phyloP scores from a whole-genome alignment of 2,888 invertebrate genomes.

The Parascotia fuliginaria region DNA sequence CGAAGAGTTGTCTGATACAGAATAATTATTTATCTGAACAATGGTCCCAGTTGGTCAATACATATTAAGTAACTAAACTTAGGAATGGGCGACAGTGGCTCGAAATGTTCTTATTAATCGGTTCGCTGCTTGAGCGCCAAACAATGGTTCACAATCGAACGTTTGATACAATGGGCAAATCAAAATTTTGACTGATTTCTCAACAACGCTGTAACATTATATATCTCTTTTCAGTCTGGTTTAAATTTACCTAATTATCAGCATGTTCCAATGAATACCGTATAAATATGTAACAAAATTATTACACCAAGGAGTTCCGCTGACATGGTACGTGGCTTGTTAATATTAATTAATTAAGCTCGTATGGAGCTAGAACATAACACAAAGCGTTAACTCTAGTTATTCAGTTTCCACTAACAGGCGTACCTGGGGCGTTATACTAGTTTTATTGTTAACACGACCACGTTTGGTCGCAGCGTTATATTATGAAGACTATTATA shows the following conservation, averaged over 20 bases:
- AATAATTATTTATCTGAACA: constrained; percentile 23
- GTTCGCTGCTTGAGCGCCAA: constrained; percentile 16
- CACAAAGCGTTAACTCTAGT: constrained; percentile 53
- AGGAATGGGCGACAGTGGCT: constrained; percentile 25
- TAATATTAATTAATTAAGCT: constrained; percentile 76
- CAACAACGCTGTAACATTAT: constrained; percentile 22
- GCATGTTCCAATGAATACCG: constrained; percentile 44
- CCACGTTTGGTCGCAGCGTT: constrained; percentile 26
- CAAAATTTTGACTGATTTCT: constrained; percentile 29
- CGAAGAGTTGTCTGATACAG: constrained; percentile 18
- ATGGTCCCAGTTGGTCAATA: constrained; percentile 23
- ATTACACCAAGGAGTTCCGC: constrained; percentile 63
- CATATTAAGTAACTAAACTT: constrained; percentile 34
- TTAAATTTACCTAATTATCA: constrained; percentile 44
- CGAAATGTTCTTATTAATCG: constrained; percentile 29
- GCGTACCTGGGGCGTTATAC: constrained; percentile 37
- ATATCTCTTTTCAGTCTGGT: constrained; percentile 25
- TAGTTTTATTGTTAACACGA: constrained; percentile 42
- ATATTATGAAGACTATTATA: constrained; percentile 19
- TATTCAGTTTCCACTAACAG: constrained; percentile 47
- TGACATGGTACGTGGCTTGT: constrained; percentile 64
- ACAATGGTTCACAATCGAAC: constrained; percentile 30
- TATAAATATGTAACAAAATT: constrained; percentile 68
- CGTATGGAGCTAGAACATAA: constrained; percentile 54
- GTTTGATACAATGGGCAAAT: constrained; percentile 18